Evolutionary conservation across 1,140 invertebrate genomes (phyloP).

Genomic region (Protaetia brevitarsis): DNA sequence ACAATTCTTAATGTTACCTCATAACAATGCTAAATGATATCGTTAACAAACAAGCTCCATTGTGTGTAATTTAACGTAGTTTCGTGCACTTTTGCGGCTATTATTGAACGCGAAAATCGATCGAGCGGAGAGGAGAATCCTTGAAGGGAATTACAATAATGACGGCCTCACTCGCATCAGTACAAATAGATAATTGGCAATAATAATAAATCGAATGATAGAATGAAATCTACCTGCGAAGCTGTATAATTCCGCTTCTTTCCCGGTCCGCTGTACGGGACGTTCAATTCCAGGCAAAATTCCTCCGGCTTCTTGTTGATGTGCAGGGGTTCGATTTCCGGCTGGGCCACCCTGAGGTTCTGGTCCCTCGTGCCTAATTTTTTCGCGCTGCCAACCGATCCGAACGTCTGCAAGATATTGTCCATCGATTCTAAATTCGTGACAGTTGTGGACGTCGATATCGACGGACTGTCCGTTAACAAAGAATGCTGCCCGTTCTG

Average conservation of each 20-base stretch:
- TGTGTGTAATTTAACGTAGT: no score
- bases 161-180: not conserved
- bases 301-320: constrained; percentile 28
- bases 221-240: not conserved
- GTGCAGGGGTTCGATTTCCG: constrained; percentile 41
- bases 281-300: not conserved
- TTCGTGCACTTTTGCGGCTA: no score
- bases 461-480: constrained; percentile 41
- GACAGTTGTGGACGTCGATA: constrained; percentile 45
- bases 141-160: not conserved
- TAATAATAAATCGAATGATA: not conserved
- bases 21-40: no score
- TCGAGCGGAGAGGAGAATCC: no score
- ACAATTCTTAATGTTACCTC: no score
- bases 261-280: not conserved
- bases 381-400: constrained; percentile 25
- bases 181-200: not conserved
- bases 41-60: no score
- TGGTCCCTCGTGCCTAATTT: constrained; percentile 35
- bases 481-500: constrained; percentile 39
- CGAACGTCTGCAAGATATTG: constrained; percentile 32
- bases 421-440: constrained; percentile 44
- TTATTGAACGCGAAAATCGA: no score
- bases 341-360: constrained; percentile 38
- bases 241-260: not conserved